These are phyloP conservation scores for Anolis sagrei DNA, from an alignment of 2,113 vertebrate species.

Conservation along the genomic window DNA sequence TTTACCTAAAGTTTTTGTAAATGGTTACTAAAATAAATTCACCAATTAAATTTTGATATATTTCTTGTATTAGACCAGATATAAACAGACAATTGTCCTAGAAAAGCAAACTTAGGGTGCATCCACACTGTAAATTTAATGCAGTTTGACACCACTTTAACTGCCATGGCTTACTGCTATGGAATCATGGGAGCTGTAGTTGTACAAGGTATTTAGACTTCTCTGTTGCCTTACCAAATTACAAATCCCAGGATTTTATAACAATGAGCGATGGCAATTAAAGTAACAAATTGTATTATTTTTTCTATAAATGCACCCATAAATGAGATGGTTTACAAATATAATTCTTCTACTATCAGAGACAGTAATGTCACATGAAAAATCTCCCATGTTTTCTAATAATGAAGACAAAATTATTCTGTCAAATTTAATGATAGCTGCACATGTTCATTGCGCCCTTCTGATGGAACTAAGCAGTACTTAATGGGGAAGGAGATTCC, in stretches of 20 bases:
- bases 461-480: constrained; percentile 19
- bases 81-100: background rate
- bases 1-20: background rate
- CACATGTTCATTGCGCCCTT: constrained; percentile 15
- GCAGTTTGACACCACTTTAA: no score
- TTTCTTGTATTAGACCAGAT: background rate
- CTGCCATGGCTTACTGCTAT: no score
- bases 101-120: background rate
- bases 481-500: constrained; percentile 22
- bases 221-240: no score
- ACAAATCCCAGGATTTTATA: no score
- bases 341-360: background rate
- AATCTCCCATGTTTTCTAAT: background rate
- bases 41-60: background rate
- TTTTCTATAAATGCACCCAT: no score
- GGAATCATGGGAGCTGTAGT: no score
- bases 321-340: background rate
- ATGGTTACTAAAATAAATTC: background rate
- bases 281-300: no score
- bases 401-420: constrained; percentile 7
- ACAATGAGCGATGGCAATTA: no score
- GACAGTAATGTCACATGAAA: background rate
- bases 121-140: no score
- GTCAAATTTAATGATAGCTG: constrained; percentile 11
- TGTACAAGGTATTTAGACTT: no score